These are phyloP conservation scores for Phycodurus eques DNA, from an alignment of 2,113 vertebrate genomes.

Conservation along the genomic window DNA sequence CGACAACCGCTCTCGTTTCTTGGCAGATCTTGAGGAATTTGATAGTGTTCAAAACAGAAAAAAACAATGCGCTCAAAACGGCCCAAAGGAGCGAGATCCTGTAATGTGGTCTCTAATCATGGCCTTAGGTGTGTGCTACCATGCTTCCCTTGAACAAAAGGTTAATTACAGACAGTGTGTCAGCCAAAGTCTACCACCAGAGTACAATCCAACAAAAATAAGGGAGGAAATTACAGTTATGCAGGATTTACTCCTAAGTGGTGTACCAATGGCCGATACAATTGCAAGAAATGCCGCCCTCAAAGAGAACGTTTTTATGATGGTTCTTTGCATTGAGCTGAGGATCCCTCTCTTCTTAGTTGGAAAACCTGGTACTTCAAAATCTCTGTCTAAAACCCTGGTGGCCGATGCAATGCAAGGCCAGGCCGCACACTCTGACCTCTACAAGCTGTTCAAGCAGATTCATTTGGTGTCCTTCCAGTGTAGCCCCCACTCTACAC, in stretches of 20 bases:
- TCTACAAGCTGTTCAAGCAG: constrained; percentile 88
- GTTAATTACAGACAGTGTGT: constrained; percentile 74
- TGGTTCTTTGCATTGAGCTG: constrained; percentile 93
- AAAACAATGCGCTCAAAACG: neutral
- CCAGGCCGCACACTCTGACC: constrained; percentile 81
- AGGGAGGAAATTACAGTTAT: constrained; percentile 79
- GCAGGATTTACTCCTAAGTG: constrained; percentile 86
- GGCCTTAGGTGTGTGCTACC: constrained; percentile 88
- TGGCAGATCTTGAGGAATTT: constrained; percentile 67
- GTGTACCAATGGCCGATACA: constrained; percentile 78
- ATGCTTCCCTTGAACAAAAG: constrained; percentile 86
- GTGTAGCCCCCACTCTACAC: constrained; percentile 96
- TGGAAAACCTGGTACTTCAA: constrained; percentile 96
- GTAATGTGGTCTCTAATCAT: constrained; percentile 87
- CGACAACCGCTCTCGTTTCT: constrained; percentile 63
- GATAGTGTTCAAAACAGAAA: constrained; percentile 14
- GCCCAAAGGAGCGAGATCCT: constrained; percentile 22
- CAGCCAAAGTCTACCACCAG: constrained; percentile 65
- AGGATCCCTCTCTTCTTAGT: constrained; percentile 94
- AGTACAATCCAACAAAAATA: constrained; percentile 67
- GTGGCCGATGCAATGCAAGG: constrained; percentile 96
- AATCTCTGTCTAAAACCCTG: constrained; percentile 94
- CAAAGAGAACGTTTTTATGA: constrained; percentile 98
- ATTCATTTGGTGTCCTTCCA: constrained; percentile 94
- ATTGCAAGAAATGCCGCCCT: constrained; percentile 90